Evolutionary conservation across 2,113 vertebrate species (phyloP), one percentile per base, ranked within the genome.

Genomic region (Pycnonotus jocosus): DNA sequence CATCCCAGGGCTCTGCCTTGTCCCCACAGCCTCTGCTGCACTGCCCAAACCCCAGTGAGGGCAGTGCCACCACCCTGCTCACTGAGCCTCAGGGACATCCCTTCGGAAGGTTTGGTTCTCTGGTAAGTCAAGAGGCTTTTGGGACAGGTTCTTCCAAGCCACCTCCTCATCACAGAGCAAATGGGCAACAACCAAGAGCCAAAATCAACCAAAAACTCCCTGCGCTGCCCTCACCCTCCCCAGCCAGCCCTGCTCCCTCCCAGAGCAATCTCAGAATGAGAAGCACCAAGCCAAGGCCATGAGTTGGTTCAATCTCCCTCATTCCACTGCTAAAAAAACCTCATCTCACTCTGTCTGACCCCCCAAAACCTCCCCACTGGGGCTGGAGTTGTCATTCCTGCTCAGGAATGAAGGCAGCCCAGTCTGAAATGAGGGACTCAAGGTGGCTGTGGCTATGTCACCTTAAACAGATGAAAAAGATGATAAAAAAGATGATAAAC

Each of bases 401-500:
- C 64, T 53, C 31, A 18, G 53, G 64, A 42, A 28, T 10, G 31
- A n/a, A 81, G 48, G 81, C 28, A 86, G 51, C 31, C 31, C 40
- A 11, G 38, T 3, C 64, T 42, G 65, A 47, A 70, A 25, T 9
- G 50, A 73, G 10, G 0, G 0, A 33, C 37, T 57, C 2, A 0
- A 47, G 20, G 31, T 23, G 15, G 9, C 79, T 54, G 38, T 9
- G 56, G 23, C 58, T 8, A 13, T 3, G n/a, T 31, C 40, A 4
- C 31, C 45, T 54, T 1, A 33, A 73, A 21, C 40, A n/a, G 31
- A 73, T 21, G 38, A 21, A 28, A 57, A 35, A 56, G 31, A 35
- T 27, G 31, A n/a, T 9, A 21, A 44, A n/a, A n/a, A 72, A 72
- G 22, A 50, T 22, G 15, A 53, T 17, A 16, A 74, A 21, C 21